These are phyloP conservation scores for Acropora tenuis DNA, from an alignment of 64 coral and sea anemone species.

Conservation along the genomic window DNA sequence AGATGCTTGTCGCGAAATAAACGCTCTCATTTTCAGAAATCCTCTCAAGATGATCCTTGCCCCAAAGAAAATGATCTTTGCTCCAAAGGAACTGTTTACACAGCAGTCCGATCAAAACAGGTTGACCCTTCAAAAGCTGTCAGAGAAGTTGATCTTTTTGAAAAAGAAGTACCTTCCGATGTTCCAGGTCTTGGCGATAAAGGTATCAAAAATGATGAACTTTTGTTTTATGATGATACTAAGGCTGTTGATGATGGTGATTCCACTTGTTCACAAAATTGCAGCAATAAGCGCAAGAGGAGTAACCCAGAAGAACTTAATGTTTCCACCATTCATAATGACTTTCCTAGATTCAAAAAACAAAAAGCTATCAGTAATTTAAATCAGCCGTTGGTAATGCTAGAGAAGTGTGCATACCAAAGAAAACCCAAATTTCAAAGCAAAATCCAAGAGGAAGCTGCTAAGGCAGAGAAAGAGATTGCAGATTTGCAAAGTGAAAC, in stretches of 20 bases:
- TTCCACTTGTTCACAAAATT: background rate
- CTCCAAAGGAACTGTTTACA: background rate
- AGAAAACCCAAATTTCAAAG: background rate
- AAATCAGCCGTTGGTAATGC: slow-evolving; percentile 4
- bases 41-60: background rate
- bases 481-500: background rate
- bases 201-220: background rate
- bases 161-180: background rate
- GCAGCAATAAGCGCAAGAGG: slow-evolving; percentile 4
- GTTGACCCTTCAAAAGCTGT: background rate
- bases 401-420: slow-evolving; percentile 13
- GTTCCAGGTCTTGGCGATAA: background rate
- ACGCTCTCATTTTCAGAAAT: slow-evolving; percentile 4
- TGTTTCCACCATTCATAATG: background rate
- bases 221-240: background rate
- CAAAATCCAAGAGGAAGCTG: background rate
- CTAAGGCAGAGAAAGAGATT: background rate
- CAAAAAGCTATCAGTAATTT: background rate
- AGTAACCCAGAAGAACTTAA: slow-evolving; percentile 18
- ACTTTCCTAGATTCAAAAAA: slow-evolving; percentile 31
- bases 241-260: background rate
- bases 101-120: background rate
- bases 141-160: background rate
- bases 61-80: background rate
- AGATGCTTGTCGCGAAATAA: slow-evolving; percentile 38